phyloP scores from a whole-genome alignment of 2,113 vertebrate genomes.

The Ramphastos sulfuratus region DNA sequence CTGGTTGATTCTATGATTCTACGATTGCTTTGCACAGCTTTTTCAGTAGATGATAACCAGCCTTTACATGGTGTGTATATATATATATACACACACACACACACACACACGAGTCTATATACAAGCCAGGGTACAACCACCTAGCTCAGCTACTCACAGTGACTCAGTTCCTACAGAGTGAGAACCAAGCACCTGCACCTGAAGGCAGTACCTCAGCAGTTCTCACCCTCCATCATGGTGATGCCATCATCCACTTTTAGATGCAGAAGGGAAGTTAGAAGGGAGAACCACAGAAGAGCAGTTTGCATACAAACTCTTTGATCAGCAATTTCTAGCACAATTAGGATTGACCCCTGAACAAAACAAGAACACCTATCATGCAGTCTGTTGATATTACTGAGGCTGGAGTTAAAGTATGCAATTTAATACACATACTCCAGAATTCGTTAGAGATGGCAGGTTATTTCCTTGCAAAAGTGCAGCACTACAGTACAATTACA shows the following conservation, averaged over 20 bases:
- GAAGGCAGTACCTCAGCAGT: background rate
- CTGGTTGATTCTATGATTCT: too few species aligned
- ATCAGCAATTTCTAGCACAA: background rate
- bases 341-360: background rate
- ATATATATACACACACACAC: background rate
- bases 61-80: background rate
- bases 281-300: background rate
- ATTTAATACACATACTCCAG: background rate
- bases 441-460: background rate
- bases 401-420: background rate
- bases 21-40: background rate
- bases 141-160: background rate
- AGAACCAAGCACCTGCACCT: background rate
- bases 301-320: background rate
- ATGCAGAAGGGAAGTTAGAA: background rate
- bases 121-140: background rate
- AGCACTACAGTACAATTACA: background rate
- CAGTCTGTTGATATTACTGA: background rate
- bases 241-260: background rate
- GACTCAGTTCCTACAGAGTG: background rate
- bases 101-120: background rate
- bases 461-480: background rate
- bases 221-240: background rate
- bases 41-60: background rate
- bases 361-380: background rate